phyloP scores from a whole-genome alignment of 2,113 vertebrate genomes.

The Xyrauchen texanus region DNA sequence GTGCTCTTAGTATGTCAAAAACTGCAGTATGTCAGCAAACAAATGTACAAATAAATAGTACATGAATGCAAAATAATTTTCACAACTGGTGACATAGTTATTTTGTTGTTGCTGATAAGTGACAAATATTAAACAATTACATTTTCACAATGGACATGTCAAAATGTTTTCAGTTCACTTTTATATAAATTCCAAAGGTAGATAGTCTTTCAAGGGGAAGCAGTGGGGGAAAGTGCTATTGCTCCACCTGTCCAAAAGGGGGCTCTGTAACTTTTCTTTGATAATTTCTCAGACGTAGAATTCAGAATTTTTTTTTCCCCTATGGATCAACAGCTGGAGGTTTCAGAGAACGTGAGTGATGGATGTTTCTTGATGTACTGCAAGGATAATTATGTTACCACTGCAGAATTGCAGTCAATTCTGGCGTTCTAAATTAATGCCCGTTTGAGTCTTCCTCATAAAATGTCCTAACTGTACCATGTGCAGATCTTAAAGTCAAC shows the following conservation, averaged over 20 bases:
- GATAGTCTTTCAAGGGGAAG: constrained; percentile 15
- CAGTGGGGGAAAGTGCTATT: constrained; percentile 39
- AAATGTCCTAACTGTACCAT: not conserved
- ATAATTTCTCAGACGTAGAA: not conserved
- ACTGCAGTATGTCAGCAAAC: constrained; percentile 60
- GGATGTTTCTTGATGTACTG: no score
- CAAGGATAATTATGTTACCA: no score
- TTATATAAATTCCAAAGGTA: constrained; percentile 27
- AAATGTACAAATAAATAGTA: constrained; percentile 49
- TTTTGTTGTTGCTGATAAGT: constrained; percentile 1
- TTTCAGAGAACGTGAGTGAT: not conserved
- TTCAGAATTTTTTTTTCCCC: not conserved
- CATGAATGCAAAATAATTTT: constrained; percentile 37
- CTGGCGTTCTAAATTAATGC: not conserved
- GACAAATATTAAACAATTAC: constrained; percentile 26
- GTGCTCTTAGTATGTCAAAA: constrained; percentile 59
- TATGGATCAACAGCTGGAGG: constrained; percentile 5
- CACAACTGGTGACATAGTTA: not conserved
- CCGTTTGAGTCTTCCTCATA: not conserved
- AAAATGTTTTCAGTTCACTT: constrained; percentile 21
- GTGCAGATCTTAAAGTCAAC: not conserved
- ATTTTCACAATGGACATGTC: constrained; percentile 32
- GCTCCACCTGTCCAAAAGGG: constrained; percentile 41
- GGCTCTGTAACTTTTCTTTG: constrained; percentile 9
- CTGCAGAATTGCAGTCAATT: not conserved